Conservation (phyloP, 1,140 invertebrate species). For the Mylabris phalerata region DNA sequence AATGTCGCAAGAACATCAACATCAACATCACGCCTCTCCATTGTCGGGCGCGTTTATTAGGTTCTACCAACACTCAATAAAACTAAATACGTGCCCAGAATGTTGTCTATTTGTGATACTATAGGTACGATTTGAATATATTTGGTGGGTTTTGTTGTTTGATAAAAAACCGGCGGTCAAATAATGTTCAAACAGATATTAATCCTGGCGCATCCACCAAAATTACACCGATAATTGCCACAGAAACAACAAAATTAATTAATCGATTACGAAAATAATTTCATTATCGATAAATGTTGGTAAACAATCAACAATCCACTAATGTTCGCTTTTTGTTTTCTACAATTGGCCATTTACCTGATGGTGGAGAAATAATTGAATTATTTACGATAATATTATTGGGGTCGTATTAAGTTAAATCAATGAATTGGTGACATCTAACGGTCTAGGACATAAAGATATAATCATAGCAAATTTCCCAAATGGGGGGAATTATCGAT, state of each 20-base stretch:
- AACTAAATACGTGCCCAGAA: slow-evolving; percentile 31
- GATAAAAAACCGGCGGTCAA: too few species aligned
- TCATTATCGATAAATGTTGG: too few species aligned
- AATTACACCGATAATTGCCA: too few species aligned
- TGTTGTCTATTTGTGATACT: not conserved
- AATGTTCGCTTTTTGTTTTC: too few species aligned
- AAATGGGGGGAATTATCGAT: slow-evolving; percentile 12
- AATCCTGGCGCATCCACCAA: too few species aligned
- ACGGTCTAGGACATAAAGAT: slow-evolving; percentile 9
- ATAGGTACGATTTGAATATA: too few species aligned
- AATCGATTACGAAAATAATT: too few species aligned
- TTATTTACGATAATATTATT: slow-evolving; percentile 30
- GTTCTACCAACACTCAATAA: slow-evolving; percentile 34
- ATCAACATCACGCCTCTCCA: slow-evolving; percentile 29
- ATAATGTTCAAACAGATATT: too few species aligned
- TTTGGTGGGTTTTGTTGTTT: too few species aligned
- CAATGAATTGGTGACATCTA: slow-evolving; percentile 25
- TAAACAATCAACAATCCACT: too few species aligned
- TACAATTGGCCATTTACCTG: too few species aligned
- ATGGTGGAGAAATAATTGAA: slow-evolving; percentile 18
- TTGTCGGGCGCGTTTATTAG: slow-evolving; percentile 33
- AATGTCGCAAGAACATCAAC: slow-evolving; percentile 27
- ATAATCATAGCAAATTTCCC: slow-evolving; percentile 31
- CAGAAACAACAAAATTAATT: too few species aligned
- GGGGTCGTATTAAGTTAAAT: slow-evolving; percentile 31